phyloP scores from a whole-genome alignment of 1,140 invertebrate species.

The Philaenus spumarius region DNA sequence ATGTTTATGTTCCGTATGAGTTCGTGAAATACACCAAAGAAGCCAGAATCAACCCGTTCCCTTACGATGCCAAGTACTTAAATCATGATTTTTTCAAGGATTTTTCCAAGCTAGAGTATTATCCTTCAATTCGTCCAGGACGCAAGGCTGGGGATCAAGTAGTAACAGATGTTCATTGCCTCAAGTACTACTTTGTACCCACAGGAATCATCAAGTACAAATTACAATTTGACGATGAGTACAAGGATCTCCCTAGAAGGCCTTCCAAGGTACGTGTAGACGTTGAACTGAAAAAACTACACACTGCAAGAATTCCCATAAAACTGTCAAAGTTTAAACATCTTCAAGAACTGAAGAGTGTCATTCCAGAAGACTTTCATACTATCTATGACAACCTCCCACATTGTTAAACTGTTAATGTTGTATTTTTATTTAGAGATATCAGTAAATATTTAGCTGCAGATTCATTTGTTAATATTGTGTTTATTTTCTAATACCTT shows the following conservation, averaged over 20 bases:
- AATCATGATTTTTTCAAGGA: constrained; percentile 11
- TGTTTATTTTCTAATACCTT: constrained; percentile 8
- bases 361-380: constrained; percentile 15
- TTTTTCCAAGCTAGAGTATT: constrained; percentile 9
- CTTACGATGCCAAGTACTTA: constrained; percentile 11
- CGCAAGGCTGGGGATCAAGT: constrained; percentile 11
- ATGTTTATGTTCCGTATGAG: constrained; percentile 11
- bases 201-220: constrained; percentile 25
- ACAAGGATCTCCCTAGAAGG: constrained; percentile 8
- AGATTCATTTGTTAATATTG: background rate
- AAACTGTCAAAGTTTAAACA: constrained; percentile 14
- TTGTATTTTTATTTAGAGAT: background rate
- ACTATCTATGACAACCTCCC: constrained; percentile 19
- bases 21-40: constrained; percentile 23
- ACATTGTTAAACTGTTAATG: constrained; percentile 1
- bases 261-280: background rate
- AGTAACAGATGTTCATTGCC: constrained; percentile 17
- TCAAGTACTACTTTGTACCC: constrained; percentile 26
- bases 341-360: no score
- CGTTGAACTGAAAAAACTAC: background rate
- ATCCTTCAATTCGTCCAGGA: constrained; percentile 18
- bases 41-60: constrained; percentile 17
- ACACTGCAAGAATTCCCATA: constrained; percentile 4
- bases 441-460: background rate
- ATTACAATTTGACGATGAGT: constrained; percentile 20